Evolutionary conservation across 2,797 vertebrate genomes (phyloP), one percentile per base, ranked within the genome.

Genomic region (Platyrinchus mystaceus): DNA sequence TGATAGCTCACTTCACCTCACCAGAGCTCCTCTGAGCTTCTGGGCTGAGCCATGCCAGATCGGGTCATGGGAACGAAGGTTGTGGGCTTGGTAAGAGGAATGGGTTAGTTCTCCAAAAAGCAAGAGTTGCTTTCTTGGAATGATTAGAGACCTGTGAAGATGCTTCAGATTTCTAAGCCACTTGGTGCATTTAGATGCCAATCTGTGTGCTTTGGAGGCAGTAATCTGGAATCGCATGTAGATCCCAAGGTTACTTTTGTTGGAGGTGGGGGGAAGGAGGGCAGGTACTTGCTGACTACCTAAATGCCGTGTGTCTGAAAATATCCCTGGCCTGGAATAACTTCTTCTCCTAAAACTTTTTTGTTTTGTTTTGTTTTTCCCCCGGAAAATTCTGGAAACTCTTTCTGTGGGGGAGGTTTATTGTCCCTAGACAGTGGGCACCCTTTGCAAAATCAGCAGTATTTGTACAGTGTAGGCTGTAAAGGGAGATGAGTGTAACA

Each of bases 41-140:
- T 53, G 67, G 39, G 50, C 47, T 95, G 93, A 89, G 49, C 96
- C 83, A 41, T 17, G 63, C 78, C 47, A 44, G 64, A 88, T 92
- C 60, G 90, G 90, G 89, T 86, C 87, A 94, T 88, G 93, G 88
- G 95, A 96, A 84, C 3, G 24, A 94, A 84, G 84, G 37, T 9
- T 32, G 59, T n/a, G 37, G 78, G 77, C 80, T 86, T 68, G 56
- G 53, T 30, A 19, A 82, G 12, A 93, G 27, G 26, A 66, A 52
- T 49, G 47, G 17, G 9, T 70, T 70, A 46, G 82, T 87, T 50
- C 37, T 87, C 24, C 56, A 36, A 95, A 93, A 90, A 91, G 64
- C 80, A 88, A 83, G 89, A 84, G 62, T 67, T 82, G 60, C 89
- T 96, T 90, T 89, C 17, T 8, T 26, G 78, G 56, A 27, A 55